phyloP scores from a whole-genome alignment of 2,113 vertebrate genomes.

The Perccottus glenii region DNA sequence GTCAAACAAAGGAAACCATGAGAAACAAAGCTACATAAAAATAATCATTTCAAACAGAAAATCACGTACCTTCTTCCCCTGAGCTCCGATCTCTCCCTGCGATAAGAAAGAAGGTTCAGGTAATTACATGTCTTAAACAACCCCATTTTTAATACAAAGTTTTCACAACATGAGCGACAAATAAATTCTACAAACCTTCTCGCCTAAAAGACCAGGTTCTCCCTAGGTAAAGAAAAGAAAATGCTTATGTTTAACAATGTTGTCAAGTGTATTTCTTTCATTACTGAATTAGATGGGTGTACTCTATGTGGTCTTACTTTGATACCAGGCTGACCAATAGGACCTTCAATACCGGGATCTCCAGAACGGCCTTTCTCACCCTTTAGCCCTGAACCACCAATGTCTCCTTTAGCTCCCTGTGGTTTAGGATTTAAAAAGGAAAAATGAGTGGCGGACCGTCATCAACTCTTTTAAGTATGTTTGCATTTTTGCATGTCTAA shows the following conservation, averaged over 20 bases:
- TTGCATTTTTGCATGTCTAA: slow-evolving; percentile 3
- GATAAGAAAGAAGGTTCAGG: slow-evolving; percentile 27
- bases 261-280: not conserved
- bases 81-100: slow-evolving; percentile 78
- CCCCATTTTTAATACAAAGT: not conserved
- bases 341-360: slow-evolving; percentile 97
- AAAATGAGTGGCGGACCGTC: slow-evolving; percentile 3
- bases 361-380: slow-evolving; percentile 88
- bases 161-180: not conserved
- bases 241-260: not conserved
- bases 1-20: slow-evolving; percentile 7
- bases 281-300: not conserved
- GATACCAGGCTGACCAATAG: slow-evolving; percentile 92
- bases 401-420: slow-evolving; percentile 94
- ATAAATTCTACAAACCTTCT: slow-evolving; percentile 64
- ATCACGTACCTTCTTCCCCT: slow-evolving; percentile 75
- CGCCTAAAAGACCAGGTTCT: slow-evolving; percentile 72
- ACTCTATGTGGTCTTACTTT: slow-evolving; percentile 80
- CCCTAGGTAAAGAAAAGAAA: slow-evolving; percentile 58
- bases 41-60: not conserved
- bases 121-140: slow-evolving; percentile 6
- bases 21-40: not conserved
- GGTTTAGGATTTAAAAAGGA: not conserved
- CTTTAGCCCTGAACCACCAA: slow-evolving; percentile 83
- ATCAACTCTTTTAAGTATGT: not conserved